phyloP scores from a whole-genome alignment of 2,797 vertebrate genomes.

The Mormyrops attenuatus region DNA sequence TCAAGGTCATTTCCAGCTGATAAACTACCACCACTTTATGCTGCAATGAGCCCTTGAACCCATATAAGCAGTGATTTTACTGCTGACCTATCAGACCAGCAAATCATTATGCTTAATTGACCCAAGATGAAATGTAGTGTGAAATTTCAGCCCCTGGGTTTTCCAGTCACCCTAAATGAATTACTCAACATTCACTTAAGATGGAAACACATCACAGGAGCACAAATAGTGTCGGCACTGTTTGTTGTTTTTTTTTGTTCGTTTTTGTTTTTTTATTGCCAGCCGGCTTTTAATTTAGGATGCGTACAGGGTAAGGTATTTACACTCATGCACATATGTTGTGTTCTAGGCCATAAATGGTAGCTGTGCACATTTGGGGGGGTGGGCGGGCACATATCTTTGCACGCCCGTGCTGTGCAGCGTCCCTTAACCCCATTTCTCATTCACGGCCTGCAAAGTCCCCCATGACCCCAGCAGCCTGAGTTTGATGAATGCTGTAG shows the following conservation, averaged over 20 bases:
- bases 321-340: constrained; percentile 10
- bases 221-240: constrained; percentile 35
- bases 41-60: constrained; percentile 54
- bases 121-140: constrained; percentile 65
- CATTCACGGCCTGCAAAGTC: constrained; percentile 76
- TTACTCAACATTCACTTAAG: constrained; percentile 59
- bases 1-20: constrained; percentile 65
- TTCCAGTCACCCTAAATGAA: constrained; percentile 57
- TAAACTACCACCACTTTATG: constrained; percentile 51
- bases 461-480: constrained; percentile 67
- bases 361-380: constrained; percentile 29
- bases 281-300: background rate
- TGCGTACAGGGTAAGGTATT: constrained; percentile 23
- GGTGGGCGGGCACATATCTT: constrained; percentile 42
- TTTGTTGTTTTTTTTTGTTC: background rate
- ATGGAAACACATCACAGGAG: constrained; percentile 11
- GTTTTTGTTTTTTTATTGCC: background rate
- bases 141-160: constrained; percentile 57
- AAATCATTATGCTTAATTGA: constrained; percentile 64
- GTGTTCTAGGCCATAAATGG: background rate
- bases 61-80: constrained; percentile 44
- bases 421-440: constrained; percentile 71
- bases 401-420: constrained; percentile 40
- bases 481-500: constrained; percentile 84
- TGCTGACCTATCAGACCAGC: constrained; percentile 50